These are phyloP conservation scores for Siderastrea siderea DNA, from an alignment of 92 coral and sea anemone species.

Conservation along the genomic window DNA sequence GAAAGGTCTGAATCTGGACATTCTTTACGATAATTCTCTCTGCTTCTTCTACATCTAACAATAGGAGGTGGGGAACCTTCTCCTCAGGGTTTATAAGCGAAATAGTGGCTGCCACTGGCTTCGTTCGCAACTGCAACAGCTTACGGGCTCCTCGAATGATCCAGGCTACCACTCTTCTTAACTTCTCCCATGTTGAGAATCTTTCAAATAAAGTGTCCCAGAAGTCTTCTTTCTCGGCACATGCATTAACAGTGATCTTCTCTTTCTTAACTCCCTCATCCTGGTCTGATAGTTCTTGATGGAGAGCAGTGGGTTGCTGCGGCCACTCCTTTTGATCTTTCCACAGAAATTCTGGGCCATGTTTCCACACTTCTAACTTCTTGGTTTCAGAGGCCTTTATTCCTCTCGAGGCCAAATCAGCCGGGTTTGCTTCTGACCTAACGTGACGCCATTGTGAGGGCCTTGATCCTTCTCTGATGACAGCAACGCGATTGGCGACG, in stretches of 20 bases:
- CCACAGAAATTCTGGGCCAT: slow-evolving; percentile 67
- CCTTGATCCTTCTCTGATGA: no score
- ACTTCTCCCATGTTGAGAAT: slow-evolving; percentile 63
- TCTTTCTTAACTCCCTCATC: slow-evolving; percentile 73
- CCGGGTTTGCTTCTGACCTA: slow-evolving; percentile 47
- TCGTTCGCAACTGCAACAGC: slow-evolving; percentile 16
- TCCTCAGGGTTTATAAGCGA: neutral
- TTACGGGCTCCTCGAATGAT: slow-evolving; percentile 27
- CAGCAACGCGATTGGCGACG: no score
- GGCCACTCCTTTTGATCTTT: slow-evolving; percentile 62
- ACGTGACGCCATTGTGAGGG: no score
- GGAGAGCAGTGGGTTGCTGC: slow-evolving; percentile 47
- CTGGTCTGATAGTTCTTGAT: slow-evolving; percentile 48
- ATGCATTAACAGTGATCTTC: slow-evolving; percentile 34
- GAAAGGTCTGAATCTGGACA: slow-evolving; percentile 61
- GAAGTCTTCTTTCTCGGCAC: slow-evolving; percentile 15
- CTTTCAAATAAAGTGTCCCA: slow-evolving; percentile 34
- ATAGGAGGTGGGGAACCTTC: slow-evolving; percentile 13
- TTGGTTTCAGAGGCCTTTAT: slow-evolving; percentile 49
- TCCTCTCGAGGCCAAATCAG: slow-evolving; percentile 64
- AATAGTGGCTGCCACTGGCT: neutral
- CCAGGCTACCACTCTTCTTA: slow-evolving; percentile 61
- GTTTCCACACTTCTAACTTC: slow-evolving; percentile 65
- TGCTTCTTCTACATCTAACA: slow-evolving; percentile 55
- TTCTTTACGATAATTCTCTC: slow-evolving; percentile 55